Evolutionary conservation across 2,888 invertebrate genomes (phyloP).

Genomic region (Patella depressa): DNA sequence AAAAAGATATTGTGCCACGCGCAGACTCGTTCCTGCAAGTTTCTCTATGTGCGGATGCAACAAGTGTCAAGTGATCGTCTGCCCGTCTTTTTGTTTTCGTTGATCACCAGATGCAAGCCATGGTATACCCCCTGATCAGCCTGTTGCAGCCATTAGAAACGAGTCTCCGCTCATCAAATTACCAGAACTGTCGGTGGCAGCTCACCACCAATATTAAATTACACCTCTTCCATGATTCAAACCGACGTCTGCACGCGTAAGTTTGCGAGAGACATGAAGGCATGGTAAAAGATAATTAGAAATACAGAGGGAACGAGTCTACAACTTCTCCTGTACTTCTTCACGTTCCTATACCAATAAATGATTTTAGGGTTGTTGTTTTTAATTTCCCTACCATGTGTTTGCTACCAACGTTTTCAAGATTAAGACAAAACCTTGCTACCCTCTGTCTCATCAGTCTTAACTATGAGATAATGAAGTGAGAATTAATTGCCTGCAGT

Average conservation of each 20-base stretch:
- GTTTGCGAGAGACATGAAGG: neutral
- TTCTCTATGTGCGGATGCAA: conserved; percentile 13
- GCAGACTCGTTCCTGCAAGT: conserved; percentile 6
- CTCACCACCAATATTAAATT: neutral
- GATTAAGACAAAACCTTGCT: too few species aligned
- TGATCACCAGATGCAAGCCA: conserved; percentile 19
- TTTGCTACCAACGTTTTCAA: too few species aligned
- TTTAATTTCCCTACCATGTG: too few species aligned
- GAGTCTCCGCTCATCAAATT: conserved; percentile 11
- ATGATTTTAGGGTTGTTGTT: too few species aligned
- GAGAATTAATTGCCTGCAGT: too few species aligned
- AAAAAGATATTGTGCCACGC: conserved; percentile 6
- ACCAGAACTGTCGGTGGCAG: conserved; percentile 5
- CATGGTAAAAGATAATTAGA: neutral
- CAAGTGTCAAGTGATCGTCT: conserved; percentile 24
- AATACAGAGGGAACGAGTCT: neutral
- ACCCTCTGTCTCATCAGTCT: too few species aligned
- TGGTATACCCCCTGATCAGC: neutral
- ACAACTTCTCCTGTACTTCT: neutral
- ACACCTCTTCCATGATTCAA: conserved; percentile 7
- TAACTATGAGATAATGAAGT: too few species aligned
- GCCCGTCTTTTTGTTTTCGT: conserved; percentile 21
- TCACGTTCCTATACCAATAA: too few species aligned
- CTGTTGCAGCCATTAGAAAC: conserved; percentile 9
- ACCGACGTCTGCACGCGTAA: conserved; percentile 9